Base-by-base conservation (phyloP, 1,140 invertebrate genomes). In the Glomeris maerens region DNA sequence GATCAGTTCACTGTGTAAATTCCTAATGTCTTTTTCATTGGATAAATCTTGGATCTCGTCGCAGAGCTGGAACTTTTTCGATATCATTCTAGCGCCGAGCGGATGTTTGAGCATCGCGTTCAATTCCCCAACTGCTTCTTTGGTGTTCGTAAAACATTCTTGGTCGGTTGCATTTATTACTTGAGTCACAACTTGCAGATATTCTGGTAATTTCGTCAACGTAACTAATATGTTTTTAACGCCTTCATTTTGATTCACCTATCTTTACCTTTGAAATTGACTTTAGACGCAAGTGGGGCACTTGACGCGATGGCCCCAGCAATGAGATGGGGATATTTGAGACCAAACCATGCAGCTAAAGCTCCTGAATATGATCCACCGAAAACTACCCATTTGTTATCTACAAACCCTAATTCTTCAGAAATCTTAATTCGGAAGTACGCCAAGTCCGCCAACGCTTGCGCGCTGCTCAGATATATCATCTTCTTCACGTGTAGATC, bases 1-100 rank as follows among this genome's bases (percentile, higher is more conserved):
- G 3, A 87, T 82, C 14, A 94, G 63, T 42, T 73, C 77, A 59
- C 81, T 79, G 60, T 79, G 86, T 13, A 95, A 78, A 62, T 82
- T 91, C 0, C 80, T 71, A 2, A 90, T 75, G 60, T 92, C 86
- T 36, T 80, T 71, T n/a, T 57, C 52, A 55, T 74, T 75, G 39
- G 73, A n/a, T n/a, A n/a, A n/a, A n/a, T n/a, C n/a, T n/a, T n/a
- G n/a, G n/a, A n/a, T n/a, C n/a, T n/a, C n/a, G n/a, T n/a, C n/a
- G n/a, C n/a, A n/a, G n/a, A n/a, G n/a, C n/a, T n/a, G n/a, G n/a
- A n/a, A n/a, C n/a, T n/a, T n/a, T n/a, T n/a, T n/a, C n/a, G n/a
- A n/a, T n/a, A n/a, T n/a, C n/a, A n/a, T n/a, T n/a, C n/a, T n/a
- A n/a, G n/a, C n/a, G n/a, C n/a, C n/a, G n/a, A n/a, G n/a, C n/a